Conservation (phyloP, 2,113 vertebrate species). For the Sus scrofa region DNA sequence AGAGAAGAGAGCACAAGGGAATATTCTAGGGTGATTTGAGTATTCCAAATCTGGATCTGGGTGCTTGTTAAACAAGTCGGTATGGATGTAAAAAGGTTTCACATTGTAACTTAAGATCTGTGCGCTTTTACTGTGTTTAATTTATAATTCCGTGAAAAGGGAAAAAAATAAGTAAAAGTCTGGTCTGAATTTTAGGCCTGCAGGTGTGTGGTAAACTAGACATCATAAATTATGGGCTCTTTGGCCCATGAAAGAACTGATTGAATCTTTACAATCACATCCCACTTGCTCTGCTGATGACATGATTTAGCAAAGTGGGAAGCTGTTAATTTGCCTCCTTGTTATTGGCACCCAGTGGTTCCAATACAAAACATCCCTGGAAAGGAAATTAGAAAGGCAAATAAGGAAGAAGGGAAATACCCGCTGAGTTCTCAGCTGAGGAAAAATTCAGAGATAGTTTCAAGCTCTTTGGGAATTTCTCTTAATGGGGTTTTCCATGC, state of each 20-base stretch:
- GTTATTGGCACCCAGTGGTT: background rate
- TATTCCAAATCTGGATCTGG: background rate
- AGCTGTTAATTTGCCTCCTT: background rate
- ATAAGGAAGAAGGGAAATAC: background rate
- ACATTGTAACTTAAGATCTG: background rate
- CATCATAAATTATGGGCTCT: background rate
- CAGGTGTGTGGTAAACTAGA: constrained; percentile 5
- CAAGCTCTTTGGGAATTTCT: background rate
- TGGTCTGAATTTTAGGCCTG: background rate
- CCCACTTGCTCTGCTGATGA: constrained; percentile 21
- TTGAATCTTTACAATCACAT: constrained; percentile 14
- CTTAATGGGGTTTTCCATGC: background rate
- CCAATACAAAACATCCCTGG: background rate
- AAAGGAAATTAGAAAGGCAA: constrained; percentile 56
- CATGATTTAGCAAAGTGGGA: constrained; percentile 28
- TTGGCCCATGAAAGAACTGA: background rate
- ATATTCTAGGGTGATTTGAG: background rate
- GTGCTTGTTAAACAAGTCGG: background rate
- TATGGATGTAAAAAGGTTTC: background rate
- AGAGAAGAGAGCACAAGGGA: background rate
- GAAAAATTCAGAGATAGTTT: background rate
- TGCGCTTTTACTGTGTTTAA: constrained; percentile 22
- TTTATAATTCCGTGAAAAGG: background rate
- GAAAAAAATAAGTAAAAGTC: background rate
- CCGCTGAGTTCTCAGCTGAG: background rate